Evolutionary conservation across 2,888 invertebrate species (phyloP).

Genomic region (Cosmopolites sordidus): DNA sequence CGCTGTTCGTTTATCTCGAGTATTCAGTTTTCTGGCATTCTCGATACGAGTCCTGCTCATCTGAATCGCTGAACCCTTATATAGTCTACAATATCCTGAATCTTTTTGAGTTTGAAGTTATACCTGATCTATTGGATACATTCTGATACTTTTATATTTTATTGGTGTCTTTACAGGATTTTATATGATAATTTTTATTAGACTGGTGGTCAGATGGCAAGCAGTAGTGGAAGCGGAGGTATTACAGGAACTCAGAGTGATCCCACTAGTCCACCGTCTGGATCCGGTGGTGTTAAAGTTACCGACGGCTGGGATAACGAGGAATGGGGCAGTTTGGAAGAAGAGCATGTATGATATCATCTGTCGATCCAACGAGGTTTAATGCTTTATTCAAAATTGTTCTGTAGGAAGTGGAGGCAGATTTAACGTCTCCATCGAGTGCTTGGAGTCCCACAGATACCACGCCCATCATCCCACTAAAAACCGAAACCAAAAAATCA

Average conservation of each 20-base stretch:
- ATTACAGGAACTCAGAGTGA: conserved; percentile 51
- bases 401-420: conserved; percentile 53
- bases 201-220: conserved; percentile 47
- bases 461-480: conserved; percentile 39
- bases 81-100: no score
- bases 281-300: conserved; percentile 50
- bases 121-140: no score
- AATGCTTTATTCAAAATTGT: neutral
- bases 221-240: conserved; percentile 47
- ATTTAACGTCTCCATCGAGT: conserved; percentile 58
- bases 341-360: conserved; percentile 62
- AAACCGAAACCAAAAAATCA: conserved; percentile 31
- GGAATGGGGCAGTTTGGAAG: conserved; percentile 82
- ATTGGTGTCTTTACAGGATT: no score
- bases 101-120: no score
- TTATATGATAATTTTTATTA: conserved; percentile 25
- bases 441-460: conserved; percentile 56
- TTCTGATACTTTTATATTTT: no score
- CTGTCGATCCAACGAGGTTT: neutral
- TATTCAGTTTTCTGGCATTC: no score
- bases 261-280: conserved; percentile 51
- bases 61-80: no score
- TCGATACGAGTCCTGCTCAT: no score
- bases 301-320: conserved; percentile 77
- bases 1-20: no score